Evolutionary conservation across 2,888 invertebrate species (phyloP).

Genomic region (Meganola albula): DNA sequence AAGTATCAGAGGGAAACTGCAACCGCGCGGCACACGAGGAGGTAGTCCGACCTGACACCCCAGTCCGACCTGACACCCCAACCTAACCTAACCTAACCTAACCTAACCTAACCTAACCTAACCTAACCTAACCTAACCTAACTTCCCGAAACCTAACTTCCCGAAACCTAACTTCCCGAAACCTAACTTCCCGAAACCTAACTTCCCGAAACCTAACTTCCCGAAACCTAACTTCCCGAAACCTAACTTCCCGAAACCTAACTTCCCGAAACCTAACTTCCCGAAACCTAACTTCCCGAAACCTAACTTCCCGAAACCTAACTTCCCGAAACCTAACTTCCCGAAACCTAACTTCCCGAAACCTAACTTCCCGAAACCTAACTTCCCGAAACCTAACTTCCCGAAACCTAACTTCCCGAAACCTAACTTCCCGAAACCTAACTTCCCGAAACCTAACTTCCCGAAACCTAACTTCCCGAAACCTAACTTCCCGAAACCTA

Average conservation of each 20-base stretch:
- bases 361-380: slow-evolving; percentile 21
- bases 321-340: slow-evolving; percentile 30
- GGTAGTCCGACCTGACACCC: no score
- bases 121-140: slow-evolving; percentile 16
- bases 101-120: slow-evolving; percentile 22
- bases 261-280: slow-evolving; percentile 15
- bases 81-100: slow-evolving; percentile 18
- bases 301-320: slow-evolving; percentile 21
- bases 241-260: slow-evolving; percentile 12
- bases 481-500: slow-evolving; percentile 14
- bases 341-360: slow-evolving; percentile 28
- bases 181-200: slow-evolving; percentile 24
- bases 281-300: slow-evolving; percentile 16
- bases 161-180: slow-evolving; percentile 17
- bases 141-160: slow-evolving; percentile 3
- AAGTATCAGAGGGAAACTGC: no score
- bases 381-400: slow-evolving; percentile 2
- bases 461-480: slow-evolving; percentile 14
- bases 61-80: no score
- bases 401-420: slow-evolving; percentile 14
- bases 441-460: slow-evolving; percentile 19
- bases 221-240: slow-evolving; percentile 29
- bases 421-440: slow-evolving; percentile 19
- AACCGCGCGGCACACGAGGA: no score
- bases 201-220: slow-evolving; percentile 28